Conservation (phyloP, 2,113 vertebrate genomes). For the Hyperoodon ampullatus region DNA sequence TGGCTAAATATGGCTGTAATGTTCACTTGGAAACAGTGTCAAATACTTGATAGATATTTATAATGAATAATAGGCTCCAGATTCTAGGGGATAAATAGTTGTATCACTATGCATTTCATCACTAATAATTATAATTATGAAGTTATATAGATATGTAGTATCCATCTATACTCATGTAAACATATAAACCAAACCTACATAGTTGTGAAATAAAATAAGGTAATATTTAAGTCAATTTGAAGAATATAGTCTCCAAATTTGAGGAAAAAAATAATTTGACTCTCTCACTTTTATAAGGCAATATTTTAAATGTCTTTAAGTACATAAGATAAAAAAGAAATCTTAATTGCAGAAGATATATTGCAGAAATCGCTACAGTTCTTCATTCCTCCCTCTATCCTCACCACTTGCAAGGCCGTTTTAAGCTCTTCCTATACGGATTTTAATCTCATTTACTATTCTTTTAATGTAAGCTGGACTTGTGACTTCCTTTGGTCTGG, state of each 20-base stretch:
- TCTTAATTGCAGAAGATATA: not conserved
- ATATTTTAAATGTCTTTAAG: not conserved
- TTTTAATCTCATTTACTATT: not conserved
- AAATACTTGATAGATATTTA: not conserved
- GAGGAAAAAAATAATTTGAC: not conserved
- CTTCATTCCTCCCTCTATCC: not conserved
- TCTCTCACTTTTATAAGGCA: not conserved
- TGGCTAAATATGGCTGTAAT: not conserved
- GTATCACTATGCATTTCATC: not conserved
- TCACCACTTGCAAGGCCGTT: rapidly evolving
- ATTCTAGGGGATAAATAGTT: not conserved
- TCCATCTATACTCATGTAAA: rapidly evolving
- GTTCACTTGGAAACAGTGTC: not conserved
- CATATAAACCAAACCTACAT: not conserved
- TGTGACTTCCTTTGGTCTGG: not conserved
- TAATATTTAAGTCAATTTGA: not conserved
- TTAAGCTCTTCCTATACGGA: not conserved
- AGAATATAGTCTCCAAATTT: not conserved
- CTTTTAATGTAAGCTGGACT: not conserved
- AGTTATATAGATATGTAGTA: not conserved
- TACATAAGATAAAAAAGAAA: not conserved
- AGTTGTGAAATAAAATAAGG: not conserved
- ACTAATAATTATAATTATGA: not conserved
- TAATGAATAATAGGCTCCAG: not conserved
- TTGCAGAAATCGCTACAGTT: rapidly evolving